Evolutionary conservation across 2,888 invertebrate species (phyloP).

Genomic region (Selenia dentaria): DNA sequence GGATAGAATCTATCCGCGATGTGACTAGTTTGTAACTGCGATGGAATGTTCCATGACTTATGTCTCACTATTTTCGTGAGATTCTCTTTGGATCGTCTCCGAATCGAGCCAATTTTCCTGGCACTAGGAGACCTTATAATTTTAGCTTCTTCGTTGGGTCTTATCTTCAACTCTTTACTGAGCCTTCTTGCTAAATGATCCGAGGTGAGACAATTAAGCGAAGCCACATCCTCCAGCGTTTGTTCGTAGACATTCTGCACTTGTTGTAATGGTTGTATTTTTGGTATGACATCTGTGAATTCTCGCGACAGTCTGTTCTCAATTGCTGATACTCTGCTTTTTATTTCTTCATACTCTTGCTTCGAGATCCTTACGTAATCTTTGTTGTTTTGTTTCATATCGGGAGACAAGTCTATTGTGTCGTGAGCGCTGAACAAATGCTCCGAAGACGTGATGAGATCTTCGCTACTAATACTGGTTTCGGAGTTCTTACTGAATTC

Average conservation of each 20-base stretch:
- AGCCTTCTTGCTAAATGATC: conserved; percentile 89
- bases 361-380: conserved; percentile 90
- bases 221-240: conserved; percentile 88
- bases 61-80: conserved; percentile 83
- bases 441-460: conserved; percentile 72
- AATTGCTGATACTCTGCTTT: conserved; percentile 89
- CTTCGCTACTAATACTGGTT: conserved; percentile 73
- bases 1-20: conserved; percentile 78
- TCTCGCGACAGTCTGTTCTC: conserved; percentile 89
- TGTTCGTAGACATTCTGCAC: conserved; percentile 90
- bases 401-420: conserved; percentile 71
- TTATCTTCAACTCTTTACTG: conserved; percentile 89
- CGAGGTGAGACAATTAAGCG: conserved; percentile 85
- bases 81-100: conserved; percentile 89
- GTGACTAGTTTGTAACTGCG: conserved; percentile 69
- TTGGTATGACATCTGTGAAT: conserved; percentile 80
- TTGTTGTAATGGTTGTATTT: conserved; percentile 83
- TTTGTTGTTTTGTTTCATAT: conserved; percentile 67
- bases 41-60: conserved; percentile 87
- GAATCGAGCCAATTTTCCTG: conserved; percentile 90
- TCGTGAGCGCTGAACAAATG: conserved; percentile 73
- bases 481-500: conserved; percentile 71
- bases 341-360: conserved; percentile 91
- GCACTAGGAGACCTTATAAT: conserved; percentile 92
- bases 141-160: conserved; percentile 88